These are phyloP conservation scores for Otis tarda DNA, from an alignment of 2,113 vertebrate species.

Conservation along the genomic window DNA sequence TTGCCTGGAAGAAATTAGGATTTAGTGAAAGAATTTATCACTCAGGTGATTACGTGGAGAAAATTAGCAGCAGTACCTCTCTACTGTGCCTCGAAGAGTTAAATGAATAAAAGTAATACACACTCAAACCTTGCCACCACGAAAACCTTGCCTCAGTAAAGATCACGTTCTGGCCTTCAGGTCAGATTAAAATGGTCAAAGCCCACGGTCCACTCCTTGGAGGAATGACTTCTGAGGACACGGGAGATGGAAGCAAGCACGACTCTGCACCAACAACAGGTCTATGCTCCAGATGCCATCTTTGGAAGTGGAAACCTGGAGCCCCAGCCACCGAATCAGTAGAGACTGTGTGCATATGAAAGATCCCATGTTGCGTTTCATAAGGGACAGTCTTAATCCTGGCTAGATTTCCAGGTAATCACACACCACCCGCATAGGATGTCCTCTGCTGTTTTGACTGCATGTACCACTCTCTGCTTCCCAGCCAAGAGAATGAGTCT, in stretches of 20 bases:
- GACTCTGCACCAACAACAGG: neutral
- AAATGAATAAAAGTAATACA: neutral
- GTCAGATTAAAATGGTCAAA: neutral
- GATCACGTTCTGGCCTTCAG: neutral
- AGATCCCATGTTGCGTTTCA: neutral
- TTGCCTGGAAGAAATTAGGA: neutral
- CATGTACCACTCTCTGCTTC: neutral
- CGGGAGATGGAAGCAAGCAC: accelerated
- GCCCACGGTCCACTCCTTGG: accelerated
- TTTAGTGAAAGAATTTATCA: neutral
- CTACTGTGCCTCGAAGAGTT: neutral
- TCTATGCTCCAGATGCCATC: neutral
- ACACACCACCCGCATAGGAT: neutral
- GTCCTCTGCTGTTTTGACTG: neutral
- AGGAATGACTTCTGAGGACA: neutral
- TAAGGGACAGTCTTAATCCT: neutral
- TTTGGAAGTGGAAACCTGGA: neutral
- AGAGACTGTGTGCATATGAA: accelerated
- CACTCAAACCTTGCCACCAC: neutral
- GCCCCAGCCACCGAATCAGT: accelerated
- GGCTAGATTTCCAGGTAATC: neutral
- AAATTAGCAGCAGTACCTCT: neutral
- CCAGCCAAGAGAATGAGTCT: neutral
- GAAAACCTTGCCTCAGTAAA: neutral
- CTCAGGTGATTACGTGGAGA: neutral